Percentiles rank a stretch among this genome's conserved stretches.
Conservation (phyloP, 2,797 vertebrate genomes). For the Poecile montanus region DNA sequence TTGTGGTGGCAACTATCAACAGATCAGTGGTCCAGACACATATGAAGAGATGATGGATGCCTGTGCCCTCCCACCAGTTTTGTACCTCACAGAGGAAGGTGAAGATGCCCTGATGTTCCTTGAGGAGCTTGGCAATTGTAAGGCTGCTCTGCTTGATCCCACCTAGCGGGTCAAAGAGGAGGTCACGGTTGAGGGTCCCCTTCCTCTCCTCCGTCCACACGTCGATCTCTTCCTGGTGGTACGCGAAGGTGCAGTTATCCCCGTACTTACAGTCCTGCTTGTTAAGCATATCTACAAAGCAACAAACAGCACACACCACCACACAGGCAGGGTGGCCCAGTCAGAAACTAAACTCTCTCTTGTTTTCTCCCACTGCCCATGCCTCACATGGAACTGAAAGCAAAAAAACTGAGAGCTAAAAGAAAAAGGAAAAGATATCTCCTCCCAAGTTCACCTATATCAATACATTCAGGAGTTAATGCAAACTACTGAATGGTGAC, state of each 20-base stretch:
- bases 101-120: conserved; percentile 84
- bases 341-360: conserved; percentile 63
- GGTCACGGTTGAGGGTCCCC: conserved; percentile 94
- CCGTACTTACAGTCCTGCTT: conserved; percentile 99
- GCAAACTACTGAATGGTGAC: neutral
- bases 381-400: conserved; percentile 25
- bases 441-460: neutral
- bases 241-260: conserved; percentile 99
- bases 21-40: neutral
- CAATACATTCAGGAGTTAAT: neutral
- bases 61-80: neutral
- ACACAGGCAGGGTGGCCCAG: conserved; percentile 54
- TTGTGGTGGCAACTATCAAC: fast-evolving
- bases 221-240: conserved; percentile 99
- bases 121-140: conserved; percentile 81
- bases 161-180: conserved; percentile 89
- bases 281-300: conserved; percentile 93
- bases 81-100: conserved; percentile 85
- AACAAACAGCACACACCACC: conserved; percentile 77
- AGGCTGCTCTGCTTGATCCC: conserved; percentile 79
- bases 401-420: conserved; percentile 18
- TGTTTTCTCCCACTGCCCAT: neutral
- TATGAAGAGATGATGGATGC: neutral
- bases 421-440: neutral
- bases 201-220: conserved; percentile 99